These are phyloP conservation scores for Girardia tigrina DNA, from an alignment of 2,888 invertebrate species.

Conservation along the genomic window DNA sequence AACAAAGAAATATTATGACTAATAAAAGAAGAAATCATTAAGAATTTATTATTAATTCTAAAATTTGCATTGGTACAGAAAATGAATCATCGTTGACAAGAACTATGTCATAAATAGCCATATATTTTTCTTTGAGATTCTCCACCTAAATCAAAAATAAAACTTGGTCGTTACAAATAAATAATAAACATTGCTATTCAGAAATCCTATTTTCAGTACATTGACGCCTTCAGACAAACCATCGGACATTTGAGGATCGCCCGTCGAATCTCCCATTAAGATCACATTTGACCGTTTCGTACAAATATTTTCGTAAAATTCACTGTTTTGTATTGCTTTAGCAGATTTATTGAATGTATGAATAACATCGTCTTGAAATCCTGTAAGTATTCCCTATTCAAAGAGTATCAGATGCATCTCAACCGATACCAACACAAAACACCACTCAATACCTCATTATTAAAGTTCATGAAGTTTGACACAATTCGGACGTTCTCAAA, in stretches of 20 bases:
- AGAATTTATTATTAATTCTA: not conserved
- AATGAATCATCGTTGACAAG: not conserved
- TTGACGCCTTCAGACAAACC: conserved; percentile 63
- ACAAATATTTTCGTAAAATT: conserved; percentile 60
- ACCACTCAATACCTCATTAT: conserved; percentile 42
- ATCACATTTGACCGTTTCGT: conserved; percentile 59
- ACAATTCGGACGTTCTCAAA: conserved; percentile 55
- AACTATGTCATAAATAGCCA: not conserved
- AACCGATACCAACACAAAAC: not conserved
- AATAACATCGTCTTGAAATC: conserved; percentile 65
- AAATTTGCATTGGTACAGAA: not conserved
- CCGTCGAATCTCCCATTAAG: conserved; percentile 77
- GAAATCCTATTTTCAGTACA: conserved; percentile 76
- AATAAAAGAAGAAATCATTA: no score
- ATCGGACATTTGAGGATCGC: conserved; percentile 79
- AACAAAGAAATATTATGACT: no score
- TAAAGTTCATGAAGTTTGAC: conserved; percentile 67
- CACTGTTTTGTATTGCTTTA: conserved; percentile 63
- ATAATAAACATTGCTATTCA: conserved; percentile 60
- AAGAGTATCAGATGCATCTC: no score
- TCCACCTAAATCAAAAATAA: not conserved
- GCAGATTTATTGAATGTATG: conserved; percentile 89
- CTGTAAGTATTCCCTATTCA: conserved; percentile 50
- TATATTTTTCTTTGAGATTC: not conserved
- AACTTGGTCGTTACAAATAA: not conserved